Evolutionary conservation across 2,888 invertebrate species (phyloP).

Genomic region (Drosophila anomelani): DNA sequence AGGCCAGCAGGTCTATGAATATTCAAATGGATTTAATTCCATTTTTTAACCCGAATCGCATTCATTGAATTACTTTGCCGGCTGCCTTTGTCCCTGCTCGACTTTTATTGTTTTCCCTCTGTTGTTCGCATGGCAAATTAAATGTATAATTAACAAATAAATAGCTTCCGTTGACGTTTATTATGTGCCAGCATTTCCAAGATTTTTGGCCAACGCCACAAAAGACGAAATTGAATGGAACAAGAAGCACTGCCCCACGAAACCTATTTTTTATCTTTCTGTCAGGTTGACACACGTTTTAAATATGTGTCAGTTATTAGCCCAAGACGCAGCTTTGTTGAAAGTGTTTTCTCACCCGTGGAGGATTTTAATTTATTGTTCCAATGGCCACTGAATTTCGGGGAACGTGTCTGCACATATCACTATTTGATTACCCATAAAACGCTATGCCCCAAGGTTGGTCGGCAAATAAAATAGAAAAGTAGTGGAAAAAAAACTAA

Average conservation of each 20-base stretch:
- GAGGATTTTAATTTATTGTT: conserved; percentile 28
- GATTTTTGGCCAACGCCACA: conserved; percentile 18
- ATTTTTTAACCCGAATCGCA: conserved; percentile 8
- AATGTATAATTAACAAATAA: conserved; percentile 76
- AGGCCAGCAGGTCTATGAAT: conserved; percentile 55
- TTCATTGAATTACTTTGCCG: conserved; percentile 20
- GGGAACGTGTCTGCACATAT: conserved; percentile 7
- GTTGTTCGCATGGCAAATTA: conserved; percentile 65
- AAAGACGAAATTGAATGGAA: conserved; percentile 28
- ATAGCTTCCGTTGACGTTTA: conserved; percentile 76
- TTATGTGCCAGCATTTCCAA: conserved; percentile 44
- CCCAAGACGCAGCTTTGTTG: not conserved
- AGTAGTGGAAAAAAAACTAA: not conserved
- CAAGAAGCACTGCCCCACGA: conserved; percentile 5
- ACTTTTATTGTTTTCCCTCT: conserved; percentile 43
- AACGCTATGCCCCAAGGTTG: not conserved
- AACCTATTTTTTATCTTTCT: conserved; percentile 14
- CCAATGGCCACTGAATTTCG: not conserved
- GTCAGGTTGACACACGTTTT: conserved; percentile 27
- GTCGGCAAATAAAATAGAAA: not conserved
- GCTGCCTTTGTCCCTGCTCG: conserved; percentile 24
- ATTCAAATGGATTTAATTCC: conserved; percentile 52
- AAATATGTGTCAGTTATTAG: conserved; percentile 32
- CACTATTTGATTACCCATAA: conserved; percentile 21
- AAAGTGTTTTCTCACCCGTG: conserved; percentile 11